A percentile compares a stretch with the other conserved stretches of the same genome.
Evolutionary conservation across 2,888 invertebrate genomes (phyloP).

Genomic region (Ferrisia virgata): DNA sequence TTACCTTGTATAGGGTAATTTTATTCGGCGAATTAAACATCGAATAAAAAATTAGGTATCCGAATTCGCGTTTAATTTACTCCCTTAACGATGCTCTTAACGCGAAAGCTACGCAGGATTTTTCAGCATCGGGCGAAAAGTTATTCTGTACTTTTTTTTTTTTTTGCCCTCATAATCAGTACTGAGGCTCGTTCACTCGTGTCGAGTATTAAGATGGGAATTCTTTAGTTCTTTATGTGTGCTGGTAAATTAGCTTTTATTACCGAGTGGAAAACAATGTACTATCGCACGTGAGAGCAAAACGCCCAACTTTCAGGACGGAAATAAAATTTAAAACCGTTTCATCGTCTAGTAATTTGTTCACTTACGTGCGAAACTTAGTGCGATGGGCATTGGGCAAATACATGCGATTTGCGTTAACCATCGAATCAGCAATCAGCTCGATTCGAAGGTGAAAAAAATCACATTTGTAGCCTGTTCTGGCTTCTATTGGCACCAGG

Average conservation of each 20-base stretch:
- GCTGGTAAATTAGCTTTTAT: slow-evolving; percentile 8
- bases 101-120: not conserved
- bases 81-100: slow-evolving; percentile 14
- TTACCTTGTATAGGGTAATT: not conserved
- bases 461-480: too few relatives aligned
- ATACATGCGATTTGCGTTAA: not conserved
- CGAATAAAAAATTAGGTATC: slow-evolving; percentile 13
- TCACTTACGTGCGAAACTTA: not conserved
- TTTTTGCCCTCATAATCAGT: too few relatives aligned
- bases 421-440: not conserved
- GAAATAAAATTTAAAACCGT: not conserved
- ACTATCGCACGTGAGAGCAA: too few relatives aligned
- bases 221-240: not conserved
- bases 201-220: not conserved
- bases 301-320: not conserved
- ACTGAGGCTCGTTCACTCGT: too few relatives aligned
- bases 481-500: not conserved
- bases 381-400: not conserved
- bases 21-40: slow-evolving; percentile 19
- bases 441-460: not conserved
- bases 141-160: not conserved
- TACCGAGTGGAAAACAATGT: not conserved
- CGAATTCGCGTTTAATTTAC: slow-evolving; percentile 25
- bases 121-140: not conserved
- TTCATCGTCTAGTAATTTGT: not conserved